Evolutionary conservation across 2,888 invertebrate genomes (phyloP).

Genomic region (Callosobruchus maculatus): DNA sequence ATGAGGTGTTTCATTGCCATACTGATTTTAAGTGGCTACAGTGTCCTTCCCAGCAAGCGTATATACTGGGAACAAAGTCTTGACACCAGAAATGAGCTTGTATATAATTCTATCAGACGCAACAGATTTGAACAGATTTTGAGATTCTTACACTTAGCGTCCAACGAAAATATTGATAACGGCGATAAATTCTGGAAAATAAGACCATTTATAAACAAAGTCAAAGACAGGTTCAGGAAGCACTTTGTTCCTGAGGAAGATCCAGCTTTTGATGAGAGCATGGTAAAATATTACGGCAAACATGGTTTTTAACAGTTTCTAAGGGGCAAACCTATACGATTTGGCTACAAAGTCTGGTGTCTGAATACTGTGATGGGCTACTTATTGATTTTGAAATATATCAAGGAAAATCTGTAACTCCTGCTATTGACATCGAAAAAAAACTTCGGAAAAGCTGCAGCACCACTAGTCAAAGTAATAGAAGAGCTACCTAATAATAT

Average conservation of each 20-base stretch:
- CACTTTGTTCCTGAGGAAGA: constrained; percentile 8
- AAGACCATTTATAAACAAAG: constrained; percentile 6
- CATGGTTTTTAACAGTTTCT: constrained; percentile 18
- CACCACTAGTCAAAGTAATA: constrained; percentile 6
- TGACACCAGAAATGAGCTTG: constrained; percentile 11
- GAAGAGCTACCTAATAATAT: constrained; percentile 2
- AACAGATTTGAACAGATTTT: constrained; percentile 11
- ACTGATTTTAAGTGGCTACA: constrained; percentile 5
- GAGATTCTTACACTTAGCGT: constrained; percentile 12
- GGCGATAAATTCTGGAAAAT: constrained; percentile 8
- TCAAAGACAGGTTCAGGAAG: constrained; percentile 3
- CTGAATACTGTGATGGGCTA: constrained; percentile 10
- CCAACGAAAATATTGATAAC: constrained; percentile 2
- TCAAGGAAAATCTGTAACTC: constrained; percentile 15
- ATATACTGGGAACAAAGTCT: constrained; percentile 10
- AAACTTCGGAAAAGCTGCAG: constrained; percentile 9
- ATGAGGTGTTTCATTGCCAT: constrained; percentile 15
- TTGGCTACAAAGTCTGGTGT: constrained; percentile 10
- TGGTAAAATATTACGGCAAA: constrained; percentile 7
- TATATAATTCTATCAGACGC: constrained; percentile 17
- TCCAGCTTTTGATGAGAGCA: constrained; percentile 11
- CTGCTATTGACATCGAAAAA: neutral
- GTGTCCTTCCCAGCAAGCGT: constrained; percentile 2
- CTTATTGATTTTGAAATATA: constrained; percentile 15
- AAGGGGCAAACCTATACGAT: constrained; percentile 16